phyloP scores from a whole-genome alignment of 2,113 vertebrate species.

The Myotis davidii region DNA sequence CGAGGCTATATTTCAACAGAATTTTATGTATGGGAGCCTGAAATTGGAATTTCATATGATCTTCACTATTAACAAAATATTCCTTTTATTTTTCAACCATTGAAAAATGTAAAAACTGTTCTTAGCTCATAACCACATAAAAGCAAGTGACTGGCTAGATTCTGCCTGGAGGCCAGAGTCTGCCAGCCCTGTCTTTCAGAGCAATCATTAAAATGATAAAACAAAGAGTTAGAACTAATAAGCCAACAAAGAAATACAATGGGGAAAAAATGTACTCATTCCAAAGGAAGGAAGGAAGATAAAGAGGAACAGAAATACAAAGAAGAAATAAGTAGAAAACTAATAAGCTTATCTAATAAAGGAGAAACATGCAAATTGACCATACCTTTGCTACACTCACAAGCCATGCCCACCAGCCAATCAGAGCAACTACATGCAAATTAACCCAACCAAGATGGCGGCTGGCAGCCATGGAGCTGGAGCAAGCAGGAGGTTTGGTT shows the following conservation, averaged over 20 bases:
- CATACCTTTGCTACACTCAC: no score
- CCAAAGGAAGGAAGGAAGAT: neutral
- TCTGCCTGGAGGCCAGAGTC: neutral
- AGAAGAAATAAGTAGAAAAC: neutral
- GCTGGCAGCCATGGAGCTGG: no score
- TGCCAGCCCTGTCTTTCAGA: neutral
- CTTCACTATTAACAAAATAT: neutral
- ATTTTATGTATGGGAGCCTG: neutral
- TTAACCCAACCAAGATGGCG: no score
- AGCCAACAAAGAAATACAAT: neutral
- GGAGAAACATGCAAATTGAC: no score
- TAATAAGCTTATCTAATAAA: neutral
- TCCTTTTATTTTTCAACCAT: neutral
- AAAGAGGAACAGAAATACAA: neutral
- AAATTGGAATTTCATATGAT: neutral
- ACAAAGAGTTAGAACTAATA: neutral
- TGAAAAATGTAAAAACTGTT: neutral
- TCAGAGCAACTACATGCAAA: no score
- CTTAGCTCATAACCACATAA: neutral
- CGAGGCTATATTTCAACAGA: neutral
- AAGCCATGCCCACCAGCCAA: no score
- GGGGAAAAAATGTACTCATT: neutral
- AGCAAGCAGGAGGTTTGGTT: no score
- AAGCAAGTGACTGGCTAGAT: neutral
- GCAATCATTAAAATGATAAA: conserved; percentile 18